A percentile compares a stretch with the other conserved stretches of the same genome.
phyloP scores from a whole-genome alignment of 2,113 vertebrate genomes.

The Ceyx margarethae region DNA sequence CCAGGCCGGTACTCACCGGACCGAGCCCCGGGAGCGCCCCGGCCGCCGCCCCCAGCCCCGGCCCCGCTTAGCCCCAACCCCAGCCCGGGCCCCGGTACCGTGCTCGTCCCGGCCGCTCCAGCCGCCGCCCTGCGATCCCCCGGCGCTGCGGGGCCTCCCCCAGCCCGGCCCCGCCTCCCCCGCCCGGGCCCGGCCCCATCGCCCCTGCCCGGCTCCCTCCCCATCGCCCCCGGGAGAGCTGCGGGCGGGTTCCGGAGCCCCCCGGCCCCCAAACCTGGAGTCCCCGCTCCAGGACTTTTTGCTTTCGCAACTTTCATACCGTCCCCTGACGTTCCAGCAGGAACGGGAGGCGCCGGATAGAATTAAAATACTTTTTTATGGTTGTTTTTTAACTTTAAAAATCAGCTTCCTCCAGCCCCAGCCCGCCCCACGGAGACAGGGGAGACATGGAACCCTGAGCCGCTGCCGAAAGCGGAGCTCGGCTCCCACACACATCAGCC shows the following conservation, averaged over 20 bases:
- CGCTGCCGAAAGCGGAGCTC: background rate
- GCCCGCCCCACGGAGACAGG: background rate
- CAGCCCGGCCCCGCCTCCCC: background rate
- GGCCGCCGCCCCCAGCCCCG: too few species aligned
- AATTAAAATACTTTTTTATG: background rate
- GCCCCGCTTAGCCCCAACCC: background rate
- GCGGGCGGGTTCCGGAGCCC: background rate
- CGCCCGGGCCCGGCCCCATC: background rate
- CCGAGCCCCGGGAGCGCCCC: background rate
- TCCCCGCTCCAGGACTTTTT: background rate
- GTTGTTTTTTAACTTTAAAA: background rate
- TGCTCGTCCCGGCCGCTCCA: background rate
- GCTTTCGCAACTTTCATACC: background rate
- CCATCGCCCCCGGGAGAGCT: background rate
- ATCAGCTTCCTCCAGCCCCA: rapidly evolving
- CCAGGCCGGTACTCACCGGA: background rate
- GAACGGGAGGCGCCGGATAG: background rate
- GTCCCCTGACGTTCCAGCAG: background rate
- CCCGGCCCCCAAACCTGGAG: background rate
- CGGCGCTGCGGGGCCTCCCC: background rate
- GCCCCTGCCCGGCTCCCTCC: background rate
- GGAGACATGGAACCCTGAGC: rapidly evolving
- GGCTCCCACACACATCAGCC: background rate
- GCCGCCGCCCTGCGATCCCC: background rate
- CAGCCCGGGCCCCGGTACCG: background rate